Evolutionary conservation across 2,113 vertebrate species (phyloP).

Genomic region (Todiramphus saurophagus): DNA sequence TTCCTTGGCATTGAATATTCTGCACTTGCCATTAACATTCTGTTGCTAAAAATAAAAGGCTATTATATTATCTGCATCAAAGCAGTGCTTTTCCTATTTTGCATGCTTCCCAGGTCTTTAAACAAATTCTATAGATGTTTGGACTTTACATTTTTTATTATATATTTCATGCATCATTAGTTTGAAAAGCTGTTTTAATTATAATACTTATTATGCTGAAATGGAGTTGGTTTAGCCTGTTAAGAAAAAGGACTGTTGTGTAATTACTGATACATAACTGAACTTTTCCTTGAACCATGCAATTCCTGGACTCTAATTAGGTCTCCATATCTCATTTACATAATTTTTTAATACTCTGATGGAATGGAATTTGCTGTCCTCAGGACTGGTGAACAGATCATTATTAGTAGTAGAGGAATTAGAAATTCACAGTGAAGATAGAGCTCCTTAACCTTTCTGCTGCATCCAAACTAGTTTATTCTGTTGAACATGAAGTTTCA

Average conservation of each 20-base stretch:
- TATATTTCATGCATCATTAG: constrained; percentile 1
- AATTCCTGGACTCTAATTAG: constrained; percentile 28
- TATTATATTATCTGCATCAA: not conserved
- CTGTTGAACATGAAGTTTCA: not conserved
- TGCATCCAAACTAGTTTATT: not conserved
- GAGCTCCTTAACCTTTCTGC: not conserved
- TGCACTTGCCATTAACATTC: not conserved
- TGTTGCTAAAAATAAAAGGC: not conserved
- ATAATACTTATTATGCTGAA: constrained; percentile 34
- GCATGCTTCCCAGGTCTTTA: not conserved
- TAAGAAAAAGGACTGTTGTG: constrained; percentile 1
- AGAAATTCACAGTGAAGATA: not conserved
- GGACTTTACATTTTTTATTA: constrained; percentile 9
- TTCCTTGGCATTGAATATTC: not conserved
- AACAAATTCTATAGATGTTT: not conserved
- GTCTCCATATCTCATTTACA: constrained; percentile 10
- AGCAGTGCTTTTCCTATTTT: not conserved
- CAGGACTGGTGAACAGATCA: not conserved
- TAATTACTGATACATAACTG: constrained; percentile 33
- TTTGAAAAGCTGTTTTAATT: constrained; percentile 54
- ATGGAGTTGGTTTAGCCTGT: constrained; percentile 27
- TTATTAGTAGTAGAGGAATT: not conserved
- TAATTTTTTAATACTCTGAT: constrained; percentile 14
- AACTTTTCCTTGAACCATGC: constrained; percentile 31
- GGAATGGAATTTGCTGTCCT: constrained; percentile 7